phyloP scores from a whole-genome alignment of 2,888 invertebrate species.

The Ormia ochracea region DNA sequence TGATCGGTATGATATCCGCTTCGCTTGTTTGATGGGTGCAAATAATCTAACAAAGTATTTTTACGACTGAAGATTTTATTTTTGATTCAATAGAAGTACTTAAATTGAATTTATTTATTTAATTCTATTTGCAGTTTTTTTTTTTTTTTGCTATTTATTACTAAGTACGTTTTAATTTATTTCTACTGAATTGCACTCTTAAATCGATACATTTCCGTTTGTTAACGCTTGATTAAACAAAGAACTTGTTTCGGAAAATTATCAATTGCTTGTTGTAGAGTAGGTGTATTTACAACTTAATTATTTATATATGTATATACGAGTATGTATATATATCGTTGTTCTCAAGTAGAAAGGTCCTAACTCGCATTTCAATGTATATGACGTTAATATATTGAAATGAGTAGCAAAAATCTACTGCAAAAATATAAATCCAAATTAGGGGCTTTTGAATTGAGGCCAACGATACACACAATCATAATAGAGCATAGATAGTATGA shows the following conservation, averaged over 20 bases:
- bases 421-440: too few relatives aligned
- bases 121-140: neutral
- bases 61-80: slow-evolving; percentile 8
- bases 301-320: too few relatives aligned
- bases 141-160: neutral
- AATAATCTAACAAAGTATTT: slow-evolving; percentile 11
- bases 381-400: too few relatives aligned
- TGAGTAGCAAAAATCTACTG: too few relatives aligned
- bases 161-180: slow-evolving; percentile 1
- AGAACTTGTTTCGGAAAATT: neutral
- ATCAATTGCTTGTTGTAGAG: slow-evolving; percentile 6
- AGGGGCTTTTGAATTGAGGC: too few relatives aligned
- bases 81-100: neutral
- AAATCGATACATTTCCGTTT: slow-evolving; percentile 38
- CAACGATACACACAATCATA: too few relatives aligned
- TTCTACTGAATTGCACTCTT: slow-evolving; percentile 8
- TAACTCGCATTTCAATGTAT: too few relatives aligned
- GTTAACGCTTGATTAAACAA: slow-evolving; percentile 45
- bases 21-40: slow-evolving; percentile 30
- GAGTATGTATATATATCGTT: too few relatives aligned
- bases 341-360: too few relatives aligned
- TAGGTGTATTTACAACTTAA: too few relatives aligned
- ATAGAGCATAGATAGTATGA: neutral
- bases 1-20: slow-evolving; percentile 57
- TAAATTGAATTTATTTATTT: slow-evolving; percentile 18